Evolutionary conservation across 2,113 vertebrate species (phyloP).

Genomic region (Xenopus borealis): DNA sequence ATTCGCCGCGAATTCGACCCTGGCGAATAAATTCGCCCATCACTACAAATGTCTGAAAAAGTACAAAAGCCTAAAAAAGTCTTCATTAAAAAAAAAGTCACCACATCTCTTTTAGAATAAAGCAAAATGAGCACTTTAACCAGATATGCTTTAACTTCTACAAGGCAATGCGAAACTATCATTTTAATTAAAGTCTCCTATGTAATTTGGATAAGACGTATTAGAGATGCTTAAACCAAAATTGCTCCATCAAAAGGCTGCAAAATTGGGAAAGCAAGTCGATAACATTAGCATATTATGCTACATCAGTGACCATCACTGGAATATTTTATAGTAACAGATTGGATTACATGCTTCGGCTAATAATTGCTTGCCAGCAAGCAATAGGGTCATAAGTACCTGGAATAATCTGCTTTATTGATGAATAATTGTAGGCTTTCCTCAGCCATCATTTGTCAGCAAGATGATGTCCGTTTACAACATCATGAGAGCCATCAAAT

Average conservation of each 20-base stretch:
- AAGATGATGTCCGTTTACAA: too few relatives aligned
- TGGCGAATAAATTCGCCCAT: too few relatives aligned
- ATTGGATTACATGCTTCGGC: constrained; percentile 30
- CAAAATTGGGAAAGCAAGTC: constrained; percentile 17
- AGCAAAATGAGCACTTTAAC: not conserved
- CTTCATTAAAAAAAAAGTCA: too few relatives aligned
- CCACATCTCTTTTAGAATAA: not conserved
- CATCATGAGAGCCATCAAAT: too few relatives aligned
- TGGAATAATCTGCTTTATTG: not conserved
- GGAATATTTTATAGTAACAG: constrained; percentile 31
- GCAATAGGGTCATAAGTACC: constrained; percentile 9
- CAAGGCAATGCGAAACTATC: constrained; percentile 15
- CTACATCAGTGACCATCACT: constrained; percentile 17
- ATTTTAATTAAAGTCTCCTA: constrained; percentile 22
- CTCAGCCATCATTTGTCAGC: too few relatives aligned
- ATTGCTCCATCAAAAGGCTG: constrained; percentile 28
- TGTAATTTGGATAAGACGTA: constrained; percentile 6
- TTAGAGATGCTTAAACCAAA: not conserved
- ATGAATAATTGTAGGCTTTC: too few relatives aligned
- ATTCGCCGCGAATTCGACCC: too few relatives aligned
- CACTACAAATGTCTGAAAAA: too few relatives aligned
- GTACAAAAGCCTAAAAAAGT: too few relatives aligned
- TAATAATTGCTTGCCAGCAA: constrained; percentile 18
- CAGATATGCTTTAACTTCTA: constrained; percentile 7
- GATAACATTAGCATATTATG: constrained; percentile 27